Conservation (phyloP, 2,113 vertebrate species). For the Eulemur rufifrons region DNA sequence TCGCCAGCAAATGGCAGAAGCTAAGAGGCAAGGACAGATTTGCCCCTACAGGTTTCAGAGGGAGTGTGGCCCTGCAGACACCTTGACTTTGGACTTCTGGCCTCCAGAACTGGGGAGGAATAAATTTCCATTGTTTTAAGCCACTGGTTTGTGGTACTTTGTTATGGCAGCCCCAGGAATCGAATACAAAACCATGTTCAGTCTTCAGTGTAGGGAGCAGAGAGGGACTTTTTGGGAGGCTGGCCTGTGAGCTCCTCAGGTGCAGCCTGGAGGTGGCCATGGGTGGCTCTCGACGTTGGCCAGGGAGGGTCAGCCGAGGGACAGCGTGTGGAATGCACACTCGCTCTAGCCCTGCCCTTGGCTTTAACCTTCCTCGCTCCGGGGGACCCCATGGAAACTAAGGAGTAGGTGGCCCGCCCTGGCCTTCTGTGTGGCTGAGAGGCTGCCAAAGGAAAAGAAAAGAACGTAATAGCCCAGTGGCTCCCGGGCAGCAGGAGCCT, state of each 20-base stretch:
- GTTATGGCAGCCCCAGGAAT: background rate
- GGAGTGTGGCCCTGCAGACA: rapidly evolving
- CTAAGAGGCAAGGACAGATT: background rate
- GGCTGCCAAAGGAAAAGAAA: background rate
- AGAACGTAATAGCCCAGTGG: background rate
- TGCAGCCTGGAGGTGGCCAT: background rate
- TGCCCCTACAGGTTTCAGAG: background rate
- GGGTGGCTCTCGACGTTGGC: background rate
- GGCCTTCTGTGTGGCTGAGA: background rate
- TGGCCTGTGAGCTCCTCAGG: background rate
- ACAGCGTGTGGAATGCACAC: background rate
- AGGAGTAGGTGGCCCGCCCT: background rate
- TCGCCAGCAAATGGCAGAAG: background rate
- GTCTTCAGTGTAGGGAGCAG: background rate
- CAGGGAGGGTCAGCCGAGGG: background rate
- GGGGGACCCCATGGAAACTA: background rate
- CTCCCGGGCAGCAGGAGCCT: background rate
- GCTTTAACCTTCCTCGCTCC: conserved; percentile 1
- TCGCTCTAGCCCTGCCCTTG: background rate
- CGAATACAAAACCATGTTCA: background rate
- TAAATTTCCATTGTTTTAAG: background rate
- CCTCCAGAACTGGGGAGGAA: background rate
- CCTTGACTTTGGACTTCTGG: background rate
- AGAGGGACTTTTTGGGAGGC: background rate
- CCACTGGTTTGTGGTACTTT: background rate